Evolutionary conservation across 2,888 invertebrate species (phyloP), one percentile per base, ranked within the genome.

Genomic region (Dorcus parallelipipedus): DNA sequence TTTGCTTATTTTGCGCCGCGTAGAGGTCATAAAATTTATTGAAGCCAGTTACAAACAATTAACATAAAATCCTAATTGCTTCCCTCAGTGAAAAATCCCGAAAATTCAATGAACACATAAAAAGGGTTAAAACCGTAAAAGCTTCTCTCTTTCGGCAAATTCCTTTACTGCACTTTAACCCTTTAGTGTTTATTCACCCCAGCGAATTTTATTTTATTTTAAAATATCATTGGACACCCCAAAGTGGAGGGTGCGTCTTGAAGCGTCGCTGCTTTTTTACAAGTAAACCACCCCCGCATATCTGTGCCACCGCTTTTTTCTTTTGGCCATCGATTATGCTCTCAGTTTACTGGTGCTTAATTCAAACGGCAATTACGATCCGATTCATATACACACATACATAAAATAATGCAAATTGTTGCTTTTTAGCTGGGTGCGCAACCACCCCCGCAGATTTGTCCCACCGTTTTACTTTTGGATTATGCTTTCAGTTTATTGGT

Each of bases 51-150:
- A 70, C 69, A 72, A 72, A 71, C 72, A 73, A 73, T 73, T 73
- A 73, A 71, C 72, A 73, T 73, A 72, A 73, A 71, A 73, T 73
- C 71, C 72, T 71, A 73, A 72, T 71, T 71, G 73, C 71, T 67
- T 66, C 71, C 66, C 69, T 67, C 67, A 65, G 66, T 69, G 72
- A 74, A 74, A 73, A 74, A 72, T 70, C 71, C 64, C 62, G 69
- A 69, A 73, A 74, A 73, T 74, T 73, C 72, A 71, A 72, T 72
- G 72, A 72, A 72, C 71, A 67, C 72, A 72, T 72, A 72, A 73
- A 74, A 74, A 71, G 72, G 71, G 71, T 72, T 71, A 61, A 69
- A 64, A 61, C 68, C 67, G 70, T 71, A 71, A 71, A 71, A 70
- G 69, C 69, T 64, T 64, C 51, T 62, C 66, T 64, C 66, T 58